phyloP scores from a whole-genome alignment of 2,797 vertebrate species.

The Phoeniculus purpureus region DNA sequence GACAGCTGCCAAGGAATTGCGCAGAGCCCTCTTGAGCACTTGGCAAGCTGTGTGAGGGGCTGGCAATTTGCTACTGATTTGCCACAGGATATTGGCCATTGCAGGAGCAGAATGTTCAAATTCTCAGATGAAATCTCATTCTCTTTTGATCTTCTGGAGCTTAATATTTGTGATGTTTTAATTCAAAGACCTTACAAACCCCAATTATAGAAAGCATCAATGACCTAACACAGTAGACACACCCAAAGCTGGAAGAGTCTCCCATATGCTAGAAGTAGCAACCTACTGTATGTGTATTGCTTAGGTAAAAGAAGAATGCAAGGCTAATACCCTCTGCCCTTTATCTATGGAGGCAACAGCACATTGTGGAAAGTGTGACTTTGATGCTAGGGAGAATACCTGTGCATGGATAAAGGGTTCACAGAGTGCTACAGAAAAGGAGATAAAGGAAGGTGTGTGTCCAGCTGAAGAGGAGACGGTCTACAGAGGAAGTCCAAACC shows the following conservation, averaged over 20 bases:
- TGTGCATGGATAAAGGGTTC: conserved; percentile 80
- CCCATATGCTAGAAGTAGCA: neutral
- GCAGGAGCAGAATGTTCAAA: neutral
- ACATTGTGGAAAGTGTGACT: conserved; percentile 87
- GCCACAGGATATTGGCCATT: neutral
- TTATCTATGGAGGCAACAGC: conserved; percentile 76
- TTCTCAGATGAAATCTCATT: neutral
- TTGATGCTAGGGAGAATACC: conserved; percentile 77
- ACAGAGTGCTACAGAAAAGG: neutral
- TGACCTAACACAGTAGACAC: neutral
- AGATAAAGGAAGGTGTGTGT: conserved; percentile 70
- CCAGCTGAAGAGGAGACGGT: conserved; percentile 81
- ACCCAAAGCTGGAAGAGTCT: neutral
- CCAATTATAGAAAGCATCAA: neutral
- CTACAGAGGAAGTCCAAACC: conserved; percentile 78
- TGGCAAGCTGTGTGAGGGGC: neutral
- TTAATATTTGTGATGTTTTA: neutral
- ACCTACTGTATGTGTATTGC: neutral
- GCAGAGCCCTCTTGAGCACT: neutral
- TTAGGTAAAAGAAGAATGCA: conserved; percentile 80
- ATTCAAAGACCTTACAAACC: neutral
- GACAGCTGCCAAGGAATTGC: conserved; percentile 5
- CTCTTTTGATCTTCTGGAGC: neutral
- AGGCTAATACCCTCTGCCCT: conserved; percentile 81
- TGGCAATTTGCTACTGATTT: neutral